Evolutionary conservation across 2,797 vertebrate genomes (phyloP), one percentile per base, ranked within the genome.

Genomic region (Pempheris klunzingeri): DNA sequence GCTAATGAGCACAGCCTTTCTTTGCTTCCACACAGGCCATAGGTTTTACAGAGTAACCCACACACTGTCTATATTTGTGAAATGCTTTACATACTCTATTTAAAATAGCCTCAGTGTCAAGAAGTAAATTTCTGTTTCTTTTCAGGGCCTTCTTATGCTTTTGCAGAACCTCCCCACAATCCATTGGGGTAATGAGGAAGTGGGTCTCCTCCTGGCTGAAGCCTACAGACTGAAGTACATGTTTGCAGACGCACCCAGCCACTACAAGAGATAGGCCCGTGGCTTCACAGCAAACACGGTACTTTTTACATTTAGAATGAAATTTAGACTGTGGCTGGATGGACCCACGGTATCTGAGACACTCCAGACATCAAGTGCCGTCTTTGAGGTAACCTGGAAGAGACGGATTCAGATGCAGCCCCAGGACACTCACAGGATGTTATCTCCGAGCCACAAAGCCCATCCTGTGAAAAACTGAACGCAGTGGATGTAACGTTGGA

Each of bases 141-240:
- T 66, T 47, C 92, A 99, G 98, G 97, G 96, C 74, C 97, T 99
- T 62, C 95, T 99, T 58, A 98, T 99, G 96, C 96, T 99, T 77
- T 94, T 99, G 55, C 98, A 99, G 90, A 99, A 99, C 92, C 96
- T 99, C 69, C 98, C 98, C 36, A 99, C 98, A 4, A 99, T 99
- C 92, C 98, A 99, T 89, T 99, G 98, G 98, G 98, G 98, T 36
- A 99, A 99, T 0, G 98, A 99, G 84, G 98, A 99, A 88, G 97
- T 99, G 18, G 97, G 98, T 50, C 96, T 99, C 57, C 96, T 99
- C 38, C 95, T 99, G 14, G 98, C 98, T 0, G 98, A 99, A 93
- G 98, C 98, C 0, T 99, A 99, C 91, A 96, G 98, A 95, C 97
- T 99, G 69, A 99, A 99, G 93, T 99, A 99, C 91, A 99, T 98